Evolutionary conservation across 2,888 invertebrate genomes (phyloP), one percentile per base, ranked within the genome.

Genomic region (Apamea sordens): DNA sequence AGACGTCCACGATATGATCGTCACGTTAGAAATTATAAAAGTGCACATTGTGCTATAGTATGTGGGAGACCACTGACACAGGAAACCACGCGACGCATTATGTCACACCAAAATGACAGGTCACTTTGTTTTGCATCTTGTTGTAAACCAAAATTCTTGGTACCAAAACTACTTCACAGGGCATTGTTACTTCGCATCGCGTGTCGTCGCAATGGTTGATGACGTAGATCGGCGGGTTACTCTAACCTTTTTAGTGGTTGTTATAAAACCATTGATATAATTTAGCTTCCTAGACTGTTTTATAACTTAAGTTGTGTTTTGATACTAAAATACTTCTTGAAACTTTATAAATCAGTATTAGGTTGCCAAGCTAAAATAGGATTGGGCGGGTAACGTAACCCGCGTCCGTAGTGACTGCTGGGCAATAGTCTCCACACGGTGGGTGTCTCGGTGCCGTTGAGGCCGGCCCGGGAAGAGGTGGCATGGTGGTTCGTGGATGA

Each of bases 211-310:
- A 53, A 82, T 36, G 41, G 36, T 74, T 44, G 36, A 63, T 78
- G 50, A 82, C 61, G 61, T 81, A 50, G 41, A 36, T 36, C 59
- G 13, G 50, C 32, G 18, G 61, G 36, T 77, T 53, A 28, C 18
- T 69, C 1, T 77, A 59, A 56, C 28, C 24, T 28, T 68, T 76
- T 68, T 83, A 68, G 36, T 24, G n/a, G 56, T 77, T 68, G 36
- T 65, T 67, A 67, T 77, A 44, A 80, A 83, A 44, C 28, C 67
- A 67, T 83, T 67, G 50, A 61, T 53, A 50, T 24, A 61, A 76
- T 32, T 83, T 21, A 63, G 11, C 11, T 44, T 79, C 11, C 44
- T 64, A 28, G 41, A 78, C 78, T 53, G 21, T 36, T 81, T 73
- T 82, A 73, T 63, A 72, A 44, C 50, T 32, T 61, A 13, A 81